A percentile compares a stretch with the other conserved stretches of the same genome.
These are phyloP conservation scores for Coregonus suidteri DNA, from an alignment of 2,797 vertebrate genomes.

Conservation along the genomic window DNA sequence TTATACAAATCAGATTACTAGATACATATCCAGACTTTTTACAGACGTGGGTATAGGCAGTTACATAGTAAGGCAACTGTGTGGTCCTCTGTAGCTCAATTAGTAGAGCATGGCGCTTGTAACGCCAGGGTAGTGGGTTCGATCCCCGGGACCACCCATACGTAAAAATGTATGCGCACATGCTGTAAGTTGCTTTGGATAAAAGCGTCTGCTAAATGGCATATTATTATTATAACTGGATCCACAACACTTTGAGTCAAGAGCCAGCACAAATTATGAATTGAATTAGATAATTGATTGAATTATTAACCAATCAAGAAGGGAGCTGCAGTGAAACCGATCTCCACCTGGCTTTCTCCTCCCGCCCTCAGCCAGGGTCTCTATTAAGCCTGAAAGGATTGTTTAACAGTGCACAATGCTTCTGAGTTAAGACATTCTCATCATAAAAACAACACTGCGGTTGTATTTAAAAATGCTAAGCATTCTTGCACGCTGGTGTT, in stretches of 20 bases:
- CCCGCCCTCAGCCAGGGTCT: constrained; percentile 18
- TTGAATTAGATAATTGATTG: constrained; percentile 43
- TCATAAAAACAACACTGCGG: constrained; percentile 54
- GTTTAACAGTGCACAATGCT: constrained; percentile 34
- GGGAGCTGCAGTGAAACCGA: constrained; percentile 3
- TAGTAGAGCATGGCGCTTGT: too few relatives aligned
- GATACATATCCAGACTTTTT: constrained; percentile 27
- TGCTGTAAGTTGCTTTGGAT: too few relatives aligned
- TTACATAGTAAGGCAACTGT: constrained; percentile 24
- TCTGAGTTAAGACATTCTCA: constrained; percentile 42
- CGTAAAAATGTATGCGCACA: too few relatives aligned
- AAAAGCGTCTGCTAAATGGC: too few relatives aligned
- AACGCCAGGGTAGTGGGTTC: too few relatives aligned
- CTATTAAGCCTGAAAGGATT: constrained; percentile 27
- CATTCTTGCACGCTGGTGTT: constrained; percentile 37
- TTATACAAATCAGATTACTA: not conserved
- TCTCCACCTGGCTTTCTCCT: not conserved
- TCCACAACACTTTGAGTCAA: constrained; percentile 19
- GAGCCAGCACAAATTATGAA: constrained; percentile 26
- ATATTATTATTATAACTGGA: not conserved
- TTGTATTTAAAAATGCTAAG: constrained; percentile 54
- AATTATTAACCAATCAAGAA: constrained; percentile 33
- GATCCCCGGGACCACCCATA: too few relatives aligned
- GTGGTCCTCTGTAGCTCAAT: too few relatives aligned
- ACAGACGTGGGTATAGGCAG: constrained; percentile 24